Evolutionary conservation across 2,888 invertebrate genomes (phyloP).

Genomic region (Cheilosia impressa): DNA sequence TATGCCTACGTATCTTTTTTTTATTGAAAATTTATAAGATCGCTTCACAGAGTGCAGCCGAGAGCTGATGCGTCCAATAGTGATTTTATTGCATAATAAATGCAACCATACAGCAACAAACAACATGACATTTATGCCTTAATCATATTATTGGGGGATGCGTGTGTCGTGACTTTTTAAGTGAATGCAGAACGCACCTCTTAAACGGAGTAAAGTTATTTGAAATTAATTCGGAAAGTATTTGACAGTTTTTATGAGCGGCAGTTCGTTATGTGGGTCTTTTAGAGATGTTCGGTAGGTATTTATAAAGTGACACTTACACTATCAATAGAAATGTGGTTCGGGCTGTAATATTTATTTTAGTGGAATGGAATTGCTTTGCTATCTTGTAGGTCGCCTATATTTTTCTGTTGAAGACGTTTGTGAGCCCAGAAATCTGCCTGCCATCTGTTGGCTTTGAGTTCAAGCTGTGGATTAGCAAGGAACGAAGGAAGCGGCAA

Average conservation of each 20-base stretch:
- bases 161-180: slow-evolving; percentile 18
- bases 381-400: no score
- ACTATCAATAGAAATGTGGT: neutral
- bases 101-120: slow-evolving; percentile 59
- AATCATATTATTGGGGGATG: slow-evolving; percentile 15
- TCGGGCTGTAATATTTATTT: no score
- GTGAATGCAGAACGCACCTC: slow-evolving; percentile 35
- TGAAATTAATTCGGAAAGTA: slow-evolving; percentile 7
- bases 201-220: slow-evolving; percentile 26
- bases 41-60: slow-evolving; percentile 9
- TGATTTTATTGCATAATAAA: slow-evolving; percentile 67
- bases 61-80: slow-evolving; percentile 57
- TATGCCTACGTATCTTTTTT: slow-evolving; percentile 7
- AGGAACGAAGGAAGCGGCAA: no score
- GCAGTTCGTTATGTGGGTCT: neutral
- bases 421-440: no score
- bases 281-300: neutral
- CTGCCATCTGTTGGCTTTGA: no score
- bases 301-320: slow-evolving; percentile 1
- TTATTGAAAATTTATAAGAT: slow-evolving; percentile 54
- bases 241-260: slow-evolving; percentile 8
- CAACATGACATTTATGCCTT: slow-evolving; percentile 36
- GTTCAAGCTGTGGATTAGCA: no score
- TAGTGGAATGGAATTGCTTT: no score
- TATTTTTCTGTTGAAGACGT: no score